Evolutionary conservation across 2,888 invertebrate species (phyloP), one percentile per base, ranked within the genome.

Genomic region (Chymomyza caudatula): DNA sequence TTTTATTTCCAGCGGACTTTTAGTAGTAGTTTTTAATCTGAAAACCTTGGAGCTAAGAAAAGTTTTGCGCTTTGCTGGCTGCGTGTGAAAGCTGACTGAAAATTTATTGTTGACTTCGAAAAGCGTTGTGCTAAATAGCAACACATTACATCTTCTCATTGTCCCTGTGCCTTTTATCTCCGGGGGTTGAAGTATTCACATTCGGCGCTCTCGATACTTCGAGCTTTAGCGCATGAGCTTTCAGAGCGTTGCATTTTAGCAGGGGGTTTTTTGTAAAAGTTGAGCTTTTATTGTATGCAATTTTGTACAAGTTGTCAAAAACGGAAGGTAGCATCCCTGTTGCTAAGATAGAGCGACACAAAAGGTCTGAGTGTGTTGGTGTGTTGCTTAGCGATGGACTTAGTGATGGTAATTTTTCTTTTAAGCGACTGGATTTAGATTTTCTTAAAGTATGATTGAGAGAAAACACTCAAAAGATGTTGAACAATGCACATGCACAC

Each of bases 21-120:
- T 22, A 3, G 2, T 19, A n/a, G 22, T 52, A n/a, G 23, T 22
- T 22, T 52, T 17, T 52, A 8, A 2, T 29, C 29, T 29, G n/a
- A 15, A 29, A 15, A 13, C 17, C 13, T 15, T 17, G 17, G 2
- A 17, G 17, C 47, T 15, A 8, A 15, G 17, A 3, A 19, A 43
- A 56, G 19, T 17, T 15, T 56, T 20, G 29, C 63, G 64, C 62
- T 67, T 58, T 57, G 61, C 60, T 71, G 65, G 74, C 69, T 78
- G 78, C 72, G 66, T 67, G 66, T 60, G 53, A 72, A 69, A 77
- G 78, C 69, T 70, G 37, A 73, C 67, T 75, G 69, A 81, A 84
- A 84, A 76, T 60, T 70, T 58, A 55, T 65, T 80, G 80, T 80
- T 81, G 78, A 76, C 67, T 78, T 60, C 64, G 65, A 19, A 58